Evolutionary conservation across 2,113 vertebrate species (phyloP).

Genomic region (Galemys pyrenaicus): DNA sequence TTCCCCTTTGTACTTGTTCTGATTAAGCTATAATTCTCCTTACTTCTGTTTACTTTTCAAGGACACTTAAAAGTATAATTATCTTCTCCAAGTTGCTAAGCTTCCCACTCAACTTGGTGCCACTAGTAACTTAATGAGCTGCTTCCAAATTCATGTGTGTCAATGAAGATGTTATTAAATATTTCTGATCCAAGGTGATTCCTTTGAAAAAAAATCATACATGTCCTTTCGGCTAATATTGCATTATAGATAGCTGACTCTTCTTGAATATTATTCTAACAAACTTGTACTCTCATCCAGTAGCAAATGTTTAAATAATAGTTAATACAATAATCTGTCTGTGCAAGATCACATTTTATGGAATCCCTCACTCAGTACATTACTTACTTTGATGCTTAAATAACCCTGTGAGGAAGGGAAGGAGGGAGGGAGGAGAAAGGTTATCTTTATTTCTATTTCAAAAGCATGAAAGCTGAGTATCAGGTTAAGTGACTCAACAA

Average conservation of each 20-base stretch:
- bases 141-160: conserved; percentile 38
- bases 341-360: not conserved
- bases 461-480: not conserved
- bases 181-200: not conserved
- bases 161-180: conserved; percentile 55
- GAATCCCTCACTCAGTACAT: not conserved
- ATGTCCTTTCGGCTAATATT: not conserved
- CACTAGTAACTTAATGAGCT: conserved; percentile 43
- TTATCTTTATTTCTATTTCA: not conserved
- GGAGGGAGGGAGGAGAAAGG: not conserved
- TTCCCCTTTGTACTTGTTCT: not conserved
- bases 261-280: conserved; percentile 30
- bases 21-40: conserved; percentile 50
- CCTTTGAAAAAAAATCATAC: conserved; percentile 33
- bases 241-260: not conserved
- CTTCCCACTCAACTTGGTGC: conserved; percentile 35
- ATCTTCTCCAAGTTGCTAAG: conserved; percentile 47
- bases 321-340: not conserved
- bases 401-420: not conserved
- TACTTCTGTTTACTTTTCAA: conserved; percentile 70
- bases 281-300: not conserved
- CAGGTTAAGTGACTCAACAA: not conserved
- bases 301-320: not conserved
- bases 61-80: conserved; percentile 51
- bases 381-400: conserved; percentile 19